These are phyloP conservation scores for Leucophenga maculata DNA, from an alignment of 2,888 invertebrate species.

Conservation along the genomic window DNA sequence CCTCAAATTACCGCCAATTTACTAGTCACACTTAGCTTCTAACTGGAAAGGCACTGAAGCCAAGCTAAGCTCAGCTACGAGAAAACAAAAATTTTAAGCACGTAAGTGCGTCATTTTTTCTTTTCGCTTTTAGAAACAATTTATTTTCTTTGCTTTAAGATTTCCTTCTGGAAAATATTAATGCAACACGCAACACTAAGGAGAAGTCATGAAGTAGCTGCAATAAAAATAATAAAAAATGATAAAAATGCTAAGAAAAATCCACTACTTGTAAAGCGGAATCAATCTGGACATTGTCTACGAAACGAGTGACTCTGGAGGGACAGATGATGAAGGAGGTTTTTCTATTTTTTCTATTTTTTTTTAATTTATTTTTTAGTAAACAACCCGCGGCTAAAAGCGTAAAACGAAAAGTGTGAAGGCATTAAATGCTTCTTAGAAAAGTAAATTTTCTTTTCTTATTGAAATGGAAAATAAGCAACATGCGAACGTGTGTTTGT, in stretches of 20 bases:
- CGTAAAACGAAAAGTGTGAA: conserved; percentile 43
- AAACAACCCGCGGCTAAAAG: conserved; percentile 23
- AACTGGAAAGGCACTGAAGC: not conserved
- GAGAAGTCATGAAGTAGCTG: conserved; percentile 14
- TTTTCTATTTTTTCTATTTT: no score
- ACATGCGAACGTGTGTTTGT: not conserved
- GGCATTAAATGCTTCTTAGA: conserved; percentile 65
- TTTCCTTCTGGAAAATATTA: conserved; percentile 19
- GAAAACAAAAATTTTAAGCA: not conserved
- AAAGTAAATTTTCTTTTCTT: conserved; percentile 45
- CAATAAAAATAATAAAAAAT: conserved; percentile 13
- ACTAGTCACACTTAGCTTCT: conserved; percentile 62
- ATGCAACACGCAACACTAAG: conserved; percentile 30
- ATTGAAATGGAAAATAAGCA: conserved; percentile 9
- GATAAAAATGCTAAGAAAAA: conserved; percentile 2
- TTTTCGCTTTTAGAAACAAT: not conserved
- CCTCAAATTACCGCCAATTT: conserved; percentile 67
- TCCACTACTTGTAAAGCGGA: no score
- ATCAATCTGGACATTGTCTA: not conserved
- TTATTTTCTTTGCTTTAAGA: not conserved
- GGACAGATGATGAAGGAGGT: no score
- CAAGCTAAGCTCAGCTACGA: no score
- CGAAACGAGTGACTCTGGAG: no score
- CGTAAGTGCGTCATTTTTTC: conserved; percentile 14
- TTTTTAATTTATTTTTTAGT: no score